A percentile compares a stretch with the other conserved stretches of the same genome.
phyloP scores from a whole-genome alignment of 2,888 invertebrate species.

The Crocallis elinguaria region DNA sequence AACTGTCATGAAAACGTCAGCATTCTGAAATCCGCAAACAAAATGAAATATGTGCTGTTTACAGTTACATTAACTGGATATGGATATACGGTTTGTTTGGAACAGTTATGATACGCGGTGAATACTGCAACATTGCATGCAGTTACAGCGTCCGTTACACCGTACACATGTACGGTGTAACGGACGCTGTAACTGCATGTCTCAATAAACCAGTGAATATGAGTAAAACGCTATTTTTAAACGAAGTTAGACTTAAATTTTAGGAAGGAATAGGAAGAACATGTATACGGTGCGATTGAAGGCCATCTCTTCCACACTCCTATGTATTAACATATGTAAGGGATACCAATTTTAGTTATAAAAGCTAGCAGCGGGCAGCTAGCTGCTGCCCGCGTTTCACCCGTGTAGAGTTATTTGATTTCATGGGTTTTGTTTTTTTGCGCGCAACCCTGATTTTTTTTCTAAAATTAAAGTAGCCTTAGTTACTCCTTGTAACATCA shows the following conservation, averaged over 20 bases:
- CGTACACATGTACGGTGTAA: conserved; percentile 27
- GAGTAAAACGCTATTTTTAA: not conserved
- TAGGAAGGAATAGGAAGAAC: not conserved
- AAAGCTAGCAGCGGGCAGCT: no score
- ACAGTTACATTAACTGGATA: conserved; percentile 15
- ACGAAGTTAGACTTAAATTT: not conserved
- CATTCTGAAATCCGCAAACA: no score
- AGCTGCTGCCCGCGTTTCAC: no score
- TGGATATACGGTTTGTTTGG: conserved; percentile 16
- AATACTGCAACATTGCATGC: conserved; percentile 10
- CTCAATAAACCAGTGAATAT: not conserved
- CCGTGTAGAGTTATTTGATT: no score
- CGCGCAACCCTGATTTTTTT: no score
- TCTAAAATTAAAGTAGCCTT: no score
- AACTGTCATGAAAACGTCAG: not conserved
- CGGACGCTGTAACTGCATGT: conserved; percentile 23
- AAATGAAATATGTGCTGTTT: not conserved
- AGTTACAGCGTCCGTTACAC: conserved; percentile 24
- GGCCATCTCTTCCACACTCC: no score
- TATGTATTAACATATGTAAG: no score
- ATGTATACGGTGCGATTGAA: not conserved
- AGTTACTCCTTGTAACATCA: no score
- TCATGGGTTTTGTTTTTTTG: no score
- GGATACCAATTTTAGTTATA: no score
- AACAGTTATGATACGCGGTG: conserved; percentile 23